phyloP scores from a whole-genome alignment of 2,797 vertebrate genomes.

The Hemibagrus guttatus region DNA sequence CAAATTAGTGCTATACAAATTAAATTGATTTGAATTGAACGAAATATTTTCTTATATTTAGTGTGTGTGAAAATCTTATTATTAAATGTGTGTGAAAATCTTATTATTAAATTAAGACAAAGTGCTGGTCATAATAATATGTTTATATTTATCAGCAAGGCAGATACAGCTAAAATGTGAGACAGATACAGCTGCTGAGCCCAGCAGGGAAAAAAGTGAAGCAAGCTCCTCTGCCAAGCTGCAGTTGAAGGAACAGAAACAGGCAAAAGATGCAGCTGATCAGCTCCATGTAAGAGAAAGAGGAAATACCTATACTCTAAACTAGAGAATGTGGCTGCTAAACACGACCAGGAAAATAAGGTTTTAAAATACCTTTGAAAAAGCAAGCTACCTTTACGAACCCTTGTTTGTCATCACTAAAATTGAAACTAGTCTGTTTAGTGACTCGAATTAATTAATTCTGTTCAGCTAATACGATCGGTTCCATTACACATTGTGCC shows the following conservation, averaged over 20 bases:
- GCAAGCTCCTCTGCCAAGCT: neutral
- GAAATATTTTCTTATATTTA: neutral
- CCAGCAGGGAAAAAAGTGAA: slow-evolving; percentile 5
- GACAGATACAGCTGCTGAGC: slow-evolving; percentile 13
- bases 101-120: neutral
- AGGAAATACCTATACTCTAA: neutral
- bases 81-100: neutral
- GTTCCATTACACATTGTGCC: neutral
- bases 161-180: neutral
- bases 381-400: neutral
- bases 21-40: neutral
- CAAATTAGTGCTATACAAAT: too few relatives aligned
- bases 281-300: neutral
- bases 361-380: neutral
- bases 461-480: neutral
- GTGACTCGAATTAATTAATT: neutral
- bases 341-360: neutral
- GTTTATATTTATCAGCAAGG: neutral
- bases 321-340: neutral
- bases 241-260: too few relatives aligned
- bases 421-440: neutral
- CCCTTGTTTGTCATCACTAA: neutral
- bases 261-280: neutral
- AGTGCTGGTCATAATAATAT: neutral
- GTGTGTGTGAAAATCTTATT: too few relatives aligned